phyloP scores from a whole-genome alignment of 2,797 vertebrate genomes.

The Uromys caudimaculatus region DNA sequence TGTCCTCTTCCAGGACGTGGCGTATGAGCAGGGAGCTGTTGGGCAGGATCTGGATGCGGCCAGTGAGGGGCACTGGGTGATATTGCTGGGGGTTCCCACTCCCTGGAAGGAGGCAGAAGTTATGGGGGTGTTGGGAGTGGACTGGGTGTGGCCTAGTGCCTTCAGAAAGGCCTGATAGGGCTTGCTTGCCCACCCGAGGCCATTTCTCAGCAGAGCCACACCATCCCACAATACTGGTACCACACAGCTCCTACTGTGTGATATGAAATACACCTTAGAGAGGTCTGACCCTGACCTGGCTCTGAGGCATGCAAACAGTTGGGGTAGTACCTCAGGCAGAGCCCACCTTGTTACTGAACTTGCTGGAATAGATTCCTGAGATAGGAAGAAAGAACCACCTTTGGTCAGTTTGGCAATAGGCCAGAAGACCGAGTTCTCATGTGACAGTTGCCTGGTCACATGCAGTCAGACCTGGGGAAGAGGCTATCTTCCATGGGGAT shows the following conservation, averaged over 20 bases:
- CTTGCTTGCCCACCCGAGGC: background rate
- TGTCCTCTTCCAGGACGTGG: conserved; percentile 97
- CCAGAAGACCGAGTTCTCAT: background rate
- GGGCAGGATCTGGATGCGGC: conserved; percentile 97
- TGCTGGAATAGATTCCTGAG: background rate
- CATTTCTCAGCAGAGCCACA: background rate
- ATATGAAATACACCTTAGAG: background rate
- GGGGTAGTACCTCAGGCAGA: background rate
- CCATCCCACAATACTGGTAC: background rate
- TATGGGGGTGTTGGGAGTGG: background rate
- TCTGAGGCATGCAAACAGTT: background rate
- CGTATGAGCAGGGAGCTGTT: conserved; percentile 98
- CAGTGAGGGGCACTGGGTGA: conserved; percentile 97
- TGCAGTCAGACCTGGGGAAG: background rate
- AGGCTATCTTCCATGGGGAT: background rate
- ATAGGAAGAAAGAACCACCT: background rate
- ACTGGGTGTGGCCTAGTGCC: background rate
- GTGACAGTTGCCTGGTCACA: background rate
- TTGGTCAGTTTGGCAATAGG: background rate
- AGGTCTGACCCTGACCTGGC: background rate
- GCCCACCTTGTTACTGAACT: background rate
- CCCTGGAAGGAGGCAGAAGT: conserved; percentile 84
- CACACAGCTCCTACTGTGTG: background rate
- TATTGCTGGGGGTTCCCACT: conserved; percentile 98
- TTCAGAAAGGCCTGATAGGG: background rate